Evolutionary conservation across 2,888 invertebrate species (phyloP), one percentile per base, ranked within the genome.

Genomic region (Aspidapion aeneum): DNA sequence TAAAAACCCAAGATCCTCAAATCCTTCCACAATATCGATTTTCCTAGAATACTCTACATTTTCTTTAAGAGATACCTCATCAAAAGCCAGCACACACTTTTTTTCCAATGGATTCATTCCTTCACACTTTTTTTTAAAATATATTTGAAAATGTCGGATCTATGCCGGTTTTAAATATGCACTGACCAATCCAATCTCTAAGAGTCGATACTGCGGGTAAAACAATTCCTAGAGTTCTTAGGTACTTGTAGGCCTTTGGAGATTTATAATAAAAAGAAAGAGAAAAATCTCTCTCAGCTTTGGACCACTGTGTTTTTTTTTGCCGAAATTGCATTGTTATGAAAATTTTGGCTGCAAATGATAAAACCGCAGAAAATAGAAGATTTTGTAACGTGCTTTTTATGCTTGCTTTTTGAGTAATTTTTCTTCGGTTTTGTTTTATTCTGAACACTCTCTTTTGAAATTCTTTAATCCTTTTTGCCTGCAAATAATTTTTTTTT

Each of bases 231-330:
- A 35, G 3, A 7, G 3, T 35, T 35, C 12, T 35, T 7, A 35
- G 35, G 12, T 7, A 35, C 12, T 35, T 35, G 48, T 49, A 58
- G 16, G 18, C 49, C 49, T 49, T 49, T 2, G 49, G 58, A 9
- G 58, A 58, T 19, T 58, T 58, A 18, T 58, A 58, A 58, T 58
- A 58, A 2, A 58, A 7, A 16, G 58, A 58, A 5, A 58, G 12
- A 18, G 58, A 48, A 1, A 58, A 58, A n/a, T 58, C 35, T 35
- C 12, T 35, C 12, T 35, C 35, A 7, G 35, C 35, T 35, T 35
- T 35, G 35, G 35, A 7, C 35, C 35, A 35, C 3, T 3, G 35
- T 12, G 3, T 35, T 12, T 35, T 35, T 55, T 35, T 35, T 35
- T 35, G 35, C 5, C 35, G 35, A 35, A 35, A 35, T 35, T 35